These are phyloP conservation scores for Torymus texanus DNA, from an alignment of 2,888 invertebrate species.

Conservation along the genomic window DNA sequence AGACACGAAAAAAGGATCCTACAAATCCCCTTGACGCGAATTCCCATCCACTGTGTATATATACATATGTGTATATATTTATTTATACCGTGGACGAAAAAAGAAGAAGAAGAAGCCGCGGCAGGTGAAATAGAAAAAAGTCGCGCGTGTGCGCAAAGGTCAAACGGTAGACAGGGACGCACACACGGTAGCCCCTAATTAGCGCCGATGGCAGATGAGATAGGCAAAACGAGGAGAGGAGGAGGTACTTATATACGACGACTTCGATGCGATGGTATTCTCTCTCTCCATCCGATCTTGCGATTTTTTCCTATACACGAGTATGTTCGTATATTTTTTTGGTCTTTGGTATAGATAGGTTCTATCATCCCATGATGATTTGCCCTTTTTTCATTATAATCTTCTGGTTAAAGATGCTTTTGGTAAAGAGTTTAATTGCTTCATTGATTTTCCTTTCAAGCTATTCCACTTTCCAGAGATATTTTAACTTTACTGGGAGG, in stretches of 20 bases:
- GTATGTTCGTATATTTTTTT: conserved; percentile 16
- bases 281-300: not conserved
- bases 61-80: not conserved
- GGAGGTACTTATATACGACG: not conserved
- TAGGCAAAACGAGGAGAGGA: conserved; percentile 9
- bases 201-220: conserved; percentile 56
- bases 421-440: no score
- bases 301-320: not conserved
- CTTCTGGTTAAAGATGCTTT: no score
- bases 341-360: not conserved
- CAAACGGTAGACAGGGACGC: conserved; percentile 9
- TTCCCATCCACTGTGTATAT: conserved; percentile 18
- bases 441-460: no score
- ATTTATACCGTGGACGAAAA: conserved; percentile 7
- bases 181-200: conserved; percentile 55
- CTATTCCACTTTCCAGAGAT: no score
- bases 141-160: conserved; percentile 13
- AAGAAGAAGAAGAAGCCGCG: not conserved
- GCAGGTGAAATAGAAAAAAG: conserved; percentile 24
- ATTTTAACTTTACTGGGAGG: no score
- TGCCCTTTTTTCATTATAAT: no score
- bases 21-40: conserved; percentile 22
- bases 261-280: not conserved
- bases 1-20: not conserved
- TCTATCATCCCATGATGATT: no score